Conservation (phyloP, 2,113 vertebrate species). For the Notothenia rossii region DNA sequence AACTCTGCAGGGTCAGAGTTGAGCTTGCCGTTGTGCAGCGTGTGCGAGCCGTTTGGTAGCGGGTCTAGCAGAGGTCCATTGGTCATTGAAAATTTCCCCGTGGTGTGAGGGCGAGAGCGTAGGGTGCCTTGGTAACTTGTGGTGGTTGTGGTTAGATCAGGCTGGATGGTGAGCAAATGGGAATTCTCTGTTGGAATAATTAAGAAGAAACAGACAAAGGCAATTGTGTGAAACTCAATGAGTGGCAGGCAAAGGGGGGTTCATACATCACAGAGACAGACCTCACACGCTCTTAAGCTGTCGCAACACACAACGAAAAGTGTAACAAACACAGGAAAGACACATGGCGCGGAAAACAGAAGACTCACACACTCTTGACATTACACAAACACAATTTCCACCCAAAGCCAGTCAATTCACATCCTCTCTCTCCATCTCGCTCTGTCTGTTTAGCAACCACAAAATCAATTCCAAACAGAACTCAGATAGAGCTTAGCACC, state of each 20-base stretch:
- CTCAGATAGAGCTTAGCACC: constrained; percentile 75
- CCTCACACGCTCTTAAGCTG: constrained; percentile 73
- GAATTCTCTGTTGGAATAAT: constrained; percentile 89
- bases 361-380: constrained; percentile 54
- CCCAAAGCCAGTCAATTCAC: constrained; percentile 66
- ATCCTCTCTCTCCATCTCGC: constrained; percentile 37
- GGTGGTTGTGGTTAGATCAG: constrained; percentile 95
- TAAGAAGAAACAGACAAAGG: constrained; percentile 65
- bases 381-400: constrained; percentile 74
- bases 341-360: constrained; percentile 70
- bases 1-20: constrained; percentile 88
- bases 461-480: constrained; percentile 80
- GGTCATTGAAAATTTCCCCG: constrained; percentile 92
- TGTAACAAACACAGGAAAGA: constrained; percentile 70
- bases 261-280: constrained; percentile 66
- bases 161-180: constrained; percentile 98
- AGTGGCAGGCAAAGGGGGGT: constrained; percentile 44
- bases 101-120: constrained; percentile 91
- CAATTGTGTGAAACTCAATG: constrained; percentile 73
- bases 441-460: constrained; percentile 76
- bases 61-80: constrained; percentile 95
- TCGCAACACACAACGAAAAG: constrained; percentile 60
- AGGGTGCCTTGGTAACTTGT: constrained; percentile 97
- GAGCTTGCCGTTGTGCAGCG: constrained; percentile 93
- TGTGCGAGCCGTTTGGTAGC: constrained; percentile 91